Evolutionary conservation across 2,113 vertebrate species (phyloP).

Genomic region (Brevimyrus niger): DNA sequence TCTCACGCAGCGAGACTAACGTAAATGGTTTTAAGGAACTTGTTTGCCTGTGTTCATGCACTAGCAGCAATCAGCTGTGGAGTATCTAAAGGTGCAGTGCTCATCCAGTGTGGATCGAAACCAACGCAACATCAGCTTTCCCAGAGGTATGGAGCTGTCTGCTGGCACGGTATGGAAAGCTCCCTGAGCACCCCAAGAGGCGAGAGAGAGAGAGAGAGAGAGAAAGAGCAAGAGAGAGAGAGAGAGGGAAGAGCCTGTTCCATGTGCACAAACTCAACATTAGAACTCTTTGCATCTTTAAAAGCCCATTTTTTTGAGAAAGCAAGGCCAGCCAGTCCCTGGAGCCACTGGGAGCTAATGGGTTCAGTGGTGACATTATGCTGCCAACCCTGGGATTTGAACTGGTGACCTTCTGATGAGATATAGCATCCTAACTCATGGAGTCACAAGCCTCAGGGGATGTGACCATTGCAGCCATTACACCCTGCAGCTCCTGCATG

Average conservation of each 20-base stretch:
- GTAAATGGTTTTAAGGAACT: neutral
- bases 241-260: neutral
- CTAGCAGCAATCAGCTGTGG: neutral
- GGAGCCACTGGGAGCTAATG: neutral
- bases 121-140: neutral
- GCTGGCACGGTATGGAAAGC: neutral
- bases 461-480: neutral
- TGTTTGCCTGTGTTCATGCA: neutral
- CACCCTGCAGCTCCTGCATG: neutral
- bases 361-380: neutral
- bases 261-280: neutral
- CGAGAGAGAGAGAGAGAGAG: neutral
- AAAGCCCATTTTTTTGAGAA: neutral
- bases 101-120: neutral
- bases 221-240: neutral
- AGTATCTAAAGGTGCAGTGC: neutral
- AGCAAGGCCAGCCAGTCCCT: neutral
- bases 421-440: neutral
- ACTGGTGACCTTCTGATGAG: neutral
- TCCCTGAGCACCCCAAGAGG: neutral
- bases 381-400: neutral
- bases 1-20: neutral
- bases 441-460: neutral
- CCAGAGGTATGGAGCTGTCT: neutral
- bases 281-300: neutral